A percentile compares a stretch with the other conserved stretches of the same genome.
Evolutionary conservation across 2,888 invertebrate species (phyloP).

Genomic region (Tetranychus piercei): DNA sequence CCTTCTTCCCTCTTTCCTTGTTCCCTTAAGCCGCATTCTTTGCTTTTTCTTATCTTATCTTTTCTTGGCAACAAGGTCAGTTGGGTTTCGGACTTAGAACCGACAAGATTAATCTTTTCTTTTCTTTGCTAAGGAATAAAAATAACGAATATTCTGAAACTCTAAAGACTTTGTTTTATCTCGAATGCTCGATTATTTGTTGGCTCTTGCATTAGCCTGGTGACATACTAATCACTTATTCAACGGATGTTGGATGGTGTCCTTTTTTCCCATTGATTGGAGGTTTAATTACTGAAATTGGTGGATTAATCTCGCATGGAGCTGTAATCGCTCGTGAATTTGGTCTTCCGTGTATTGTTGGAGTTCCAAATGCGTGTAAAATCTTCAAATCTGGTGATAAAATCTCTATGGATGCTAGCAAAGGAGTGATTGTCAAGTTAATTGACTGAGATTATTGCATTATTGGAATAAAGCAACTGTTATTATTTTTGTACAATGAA

Average conservation of each 20-base stretch:
- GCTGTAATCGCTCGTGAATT: conserved; percentile 67
- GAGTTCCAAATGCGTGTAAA: conserved; percentile 46
- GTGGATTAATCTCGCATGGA: conserved; percentile 63
- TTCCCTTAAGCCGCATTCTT: too few species aligned
- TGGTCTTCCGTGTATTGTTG: conserved; percentile 63
- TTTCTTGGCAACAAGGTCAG: too few species aligned
- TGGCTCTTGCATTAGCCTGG: conserved; percentile 33
- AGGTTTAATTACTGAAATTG: conserved; percentile 61
- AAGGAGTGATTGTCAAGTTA: conserved; percentile 17
- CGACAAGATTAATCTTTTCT: too few species aligned
- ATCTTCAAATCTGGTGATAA: conserved; percentile 25
- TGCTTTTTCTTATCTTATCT: too few species aligned
- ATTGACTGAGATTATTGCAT: neutral
- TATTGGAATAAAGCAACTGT: too few species aligned
- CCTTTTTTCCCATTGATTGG: conserved; percentile 60
- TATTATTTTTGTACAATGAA: too few species aligned
- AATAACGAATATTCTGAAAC: too few species aligned
- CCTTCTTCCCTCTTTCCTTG: too few species aligned
- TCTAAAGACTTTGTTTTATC: too few species aligned
- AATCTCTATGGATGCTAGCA: conserved; percentile 22
- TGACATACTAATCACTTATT: conserved; percentile 54
- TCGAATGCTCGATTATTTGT: conserved; percentile 32
- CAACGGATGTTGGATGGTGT: conserved; percentile 66
- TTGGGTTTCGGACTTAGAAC: too few species aligned
- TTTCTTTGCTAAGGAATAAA: too few species aligned